These are phyloP conservation scores for Drosophila serrata DNA, from an alignment of 1,140 invertebrate species.

Conservation along the genomic window DNA sequence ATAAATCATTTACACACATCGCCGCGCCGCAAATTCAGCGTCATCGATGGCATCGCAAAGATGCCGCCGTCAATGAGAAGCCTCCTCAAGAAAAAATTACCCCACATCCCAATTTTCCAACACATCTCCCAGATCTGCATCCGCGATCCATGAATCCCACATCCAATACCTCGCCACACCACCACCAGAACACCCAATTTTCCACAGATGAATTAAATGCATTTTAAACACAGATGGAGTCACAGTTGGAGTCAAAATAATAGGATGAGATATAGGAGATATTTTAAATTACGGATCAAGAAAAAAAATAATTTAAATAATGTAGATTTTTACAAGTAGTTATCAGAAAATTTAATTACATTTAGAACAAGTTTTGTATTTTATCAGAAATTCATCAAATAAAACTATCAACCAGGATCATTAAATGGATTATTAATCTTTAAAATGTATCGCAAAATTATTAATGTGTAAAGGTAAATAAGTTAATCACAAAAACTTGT, in stretches of 20 bases:
- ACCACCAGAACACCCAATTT: slow-evolving; percentile 57
- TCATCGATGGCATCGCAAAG: slow-evolving; percentile 44
- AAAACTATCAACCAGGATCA: neutral
- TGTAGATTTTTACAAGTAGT: too few relatives aligned
- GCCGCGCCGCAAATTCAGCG: slow-evolving; percentile 27
- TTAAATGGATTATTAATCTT: neutral
- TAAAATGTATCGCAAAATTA: neutral
- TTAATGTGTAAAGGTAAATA: neutral
- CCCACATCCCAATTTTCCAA: slow-evolving; percentile 20
- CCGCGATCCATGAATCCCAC: slow-evolving; percentile 22
- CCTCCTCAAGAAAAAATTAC: slow-evolving; percentile 44
- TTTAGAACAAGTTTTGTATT: neutral
- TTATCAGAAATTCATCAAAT: neutral
- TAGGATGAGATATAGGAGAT: neutral
- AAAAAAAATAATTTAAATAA: neutral
- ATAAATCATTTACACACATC: slow-evolving; percentile 70
- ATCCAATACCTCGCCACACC: slow-evolving; percentile 17
- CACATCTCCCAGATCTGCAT: slow-evolving; percentile 14
- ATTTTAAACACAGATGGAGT: slow-evolving; percentile 45
- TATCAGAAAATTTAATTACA: too few relatives aligned
- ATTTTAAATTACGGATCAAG: neutral
- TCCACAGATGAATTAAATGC: slow-evolving; percentile 71
- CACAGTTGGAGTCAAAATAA: slow-evolving; percentile 20
- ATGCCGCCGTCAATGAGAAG: slow-evolving; percentile 38
- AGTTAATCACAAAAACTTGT: neutral